Conservation (phyloP, 1,140 invertebrate species). For the Anadara kagoshimensis region DNA sequence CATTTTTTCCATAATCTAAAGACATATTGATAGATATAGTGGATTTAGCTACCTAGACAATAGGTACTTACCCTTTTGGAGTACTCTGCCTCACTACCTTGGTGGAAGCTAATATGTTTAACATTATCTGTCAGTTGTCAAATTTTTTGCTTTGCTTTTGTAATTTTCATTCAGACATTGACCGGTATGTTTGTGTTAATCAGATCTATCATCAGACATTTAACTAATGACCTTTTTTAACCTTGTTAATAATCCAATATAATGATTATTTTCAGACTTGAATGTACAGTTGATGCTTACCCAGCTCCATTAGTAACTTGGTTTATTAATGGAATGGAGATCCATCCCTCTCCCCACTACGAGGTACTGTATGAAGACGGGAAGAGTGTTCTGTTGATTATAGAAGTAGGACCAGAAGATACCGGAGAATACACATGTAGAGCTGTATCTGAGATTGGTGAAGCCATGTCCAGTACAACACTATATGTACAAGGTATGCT, state of each 20-base stretch:
- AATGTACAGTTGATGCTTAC: slow-evolving; percentile 67
- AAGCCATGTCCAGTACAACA: slow-evolving; percentile 77
- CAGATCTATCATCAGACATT: too few species aligned
- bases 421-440: slow-evolving; percentile 96
- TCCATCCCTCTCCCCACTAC: slow-evolving; percentile 71
- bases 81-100: too few species aligned
- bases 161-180: too few species aligned
- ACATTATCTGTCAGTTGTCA: too few species aligned
- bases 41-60: too few species aligned
- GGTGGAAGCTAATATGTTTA: too few species aligned
- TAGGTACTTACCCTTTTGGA: too few species aligned
- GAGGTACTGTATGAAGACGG: slow-evolving; percentile 68
- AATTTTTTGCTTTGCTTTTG: too few species aligned
- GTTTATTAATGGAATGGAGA: slow-evolving; percentile 72
- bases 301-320: slow-evolving; percentile 70
- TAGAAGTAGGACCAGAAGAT: slow-evolving; percentile 95
- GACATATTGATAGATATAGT: too few species aligned
- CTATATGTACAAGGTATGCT: slow-evolving; percentile 70
- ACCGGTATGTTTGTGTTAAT: too few species aligned
- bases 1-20: too few species aligned
- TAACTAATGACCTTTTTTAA: not conserved
- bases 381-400: slow-evolving; percentile 68
- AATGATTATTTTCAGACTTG: slow-evolving; percentile 60
- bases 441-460: slow-evolving; percentile 90
- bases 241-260: not conserved